These are phyloP conservation scores for Forbesichthys agassizii DNA, from an alignment of 2,113 vertebrate genomes.

Conservation along the genomic window DNA sequence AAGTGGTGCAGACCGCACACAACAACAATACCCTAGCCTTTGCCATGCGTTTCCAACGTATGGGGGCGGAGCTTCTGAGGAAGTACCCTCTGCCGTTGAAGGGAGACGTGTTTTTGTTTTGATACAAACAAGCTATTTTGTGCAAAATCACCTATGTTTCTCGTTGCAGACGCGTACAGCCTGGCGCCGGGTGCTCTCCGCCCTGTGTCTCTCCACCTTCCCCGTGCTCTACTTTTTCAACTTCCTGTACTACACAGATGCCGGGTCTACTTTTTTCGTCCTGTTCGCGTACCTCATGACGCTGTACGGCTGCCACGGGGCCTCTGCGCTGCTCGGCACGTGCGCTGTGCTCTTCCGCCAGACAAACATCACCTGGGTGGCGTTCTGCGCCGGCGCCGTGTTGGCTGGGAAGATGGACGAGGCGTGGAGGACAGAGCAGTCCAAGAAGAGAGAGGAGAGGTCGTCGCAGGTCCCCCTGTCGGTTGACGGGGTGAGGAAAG, in stretches of 20 bases:
- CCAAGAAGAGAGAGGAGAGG: constrained; percentile 88
- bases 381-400: constrained; percentile 87
- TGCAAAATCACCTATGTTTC: background rate
- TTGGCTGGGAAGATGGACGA: constrained; percentile 85
- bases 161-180: constrained; percentile 76
- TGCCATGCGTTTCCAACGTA: too few species aligned
- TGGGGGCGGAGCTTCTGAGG: too few species aligned
- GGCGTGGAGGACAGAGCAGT: constrained; percentile 81
- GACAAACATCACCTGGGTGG: constrained; percentile 93
- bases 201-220: constrained; percentile 86
- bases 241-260: constrained; percentile 96
- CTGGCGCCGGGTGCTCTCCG: constrained; percentile 83
- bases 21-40: too few species aligned
- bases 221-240: constrained; percentile 97
- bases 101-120: too few species aligned
- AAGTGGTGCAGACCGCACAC: too few species aligned
- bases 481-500: constrained; percentile 69
- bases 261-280: constrained; percentile 92
- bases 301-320: constrained; percentile 90
- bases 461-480: constrained; percentile 72
- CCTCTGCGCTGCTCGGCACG: constrained; percentile 86
- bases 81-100: too few species aligned
- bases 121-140: too few species aligned
- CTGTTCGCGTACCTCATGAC: constrained; percentile 97
- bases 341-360: constrained; percentile 94